Evolutionary conservation across 2,113 vertebrate species (phyloP).

Genomic region (Sclerurus mexicanus): DNA sequence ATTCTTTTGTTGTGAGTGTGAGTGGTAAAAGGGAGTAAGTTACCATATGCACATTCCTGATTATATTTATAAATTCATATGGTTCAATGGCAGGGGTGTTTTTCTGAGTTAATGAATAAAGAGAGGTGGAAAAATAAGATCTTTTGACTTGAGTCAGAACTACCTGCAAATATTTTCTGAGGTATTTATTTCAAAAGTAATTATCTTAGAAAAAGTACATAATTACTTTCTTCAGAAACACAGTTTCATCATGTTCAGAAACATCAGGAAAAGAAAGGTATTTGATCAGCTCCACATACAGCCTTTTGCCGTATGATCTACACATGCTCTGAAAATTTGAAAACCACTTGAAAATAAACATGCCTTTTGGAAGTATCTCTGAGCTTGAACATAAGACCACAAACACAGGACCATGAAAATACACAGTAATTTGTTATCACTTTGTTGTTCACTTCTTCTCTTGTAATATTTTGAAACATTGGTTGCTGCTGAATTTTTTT

Average conservation of each 20-base stretch:
- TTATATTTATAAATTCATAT: neutral
- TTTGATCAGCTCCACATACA: neutral
- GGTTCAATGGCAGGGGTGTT: neutral
- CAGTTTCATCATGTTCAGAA: too few relatives aligned
- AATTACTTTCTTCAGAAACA: neutral
- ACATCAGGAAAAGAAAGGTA: neutral
- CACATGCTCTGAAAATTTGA: neutral
- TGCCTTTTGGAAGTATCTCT: neutral
- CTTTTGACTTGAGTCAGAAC: neutral
- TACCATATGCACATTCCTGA: neutral
- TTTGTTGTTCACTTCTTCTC: neutral
- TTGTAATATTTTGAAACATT: neutral
- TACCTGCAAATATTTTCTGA: neutral
- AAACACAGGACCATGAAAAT: neutral
- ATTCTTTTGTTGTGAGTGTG: slow-evolving; percentile 50
- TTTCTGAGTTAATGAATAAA: neutral
- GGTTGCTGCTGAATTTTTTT: neutral
- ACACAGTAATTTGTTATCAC: neutral
- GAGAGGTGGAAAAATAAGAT: neutral
- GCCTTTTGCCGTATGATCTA: neutral
- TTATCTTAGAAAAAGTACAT: neutral
- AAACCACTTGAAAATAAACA: neutral
- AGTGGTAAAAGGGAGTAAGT: slow-evolving; percentile 14
- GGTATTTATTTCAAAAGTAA: neutral
- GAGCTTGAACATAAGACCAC: neutral